phyloP scores from a whole-genome alignment of 2,888 invertebrate genomes.

The Acronicta leporina region DNA sequence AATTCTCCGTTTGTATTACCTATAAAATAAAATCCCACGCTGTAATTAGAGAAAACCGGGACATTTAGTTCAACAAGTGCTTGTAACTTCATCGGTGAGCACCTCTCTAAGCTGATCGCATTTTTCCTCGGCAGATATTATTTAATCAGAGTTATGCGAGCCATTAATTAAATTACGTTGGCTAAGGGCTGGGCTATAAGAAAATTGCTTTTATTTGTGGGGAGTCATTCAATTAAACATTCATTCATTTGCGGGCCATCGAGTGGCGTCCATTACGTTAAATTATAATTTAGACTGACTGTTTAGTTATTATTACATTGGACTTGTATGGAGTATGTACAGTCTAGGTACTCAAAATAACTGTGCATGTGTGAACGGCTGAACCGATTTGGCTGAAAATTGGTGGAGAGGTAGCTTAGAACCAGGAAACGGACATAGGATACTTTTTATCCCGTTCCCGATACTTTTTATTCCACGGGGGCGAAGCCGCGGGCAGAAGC shows the following conservation, averaged over 20 bases:
- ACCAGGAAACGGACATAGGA: too few species aligned
- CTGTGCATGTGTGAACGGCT: too few species aligned
- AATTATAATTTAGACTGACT: constrained; percentile 79
- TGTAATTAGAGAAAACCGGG: neutral
- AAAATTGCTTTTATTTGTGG: constrained; percentile 85
- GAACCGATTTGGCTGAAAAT: too few species aligned
- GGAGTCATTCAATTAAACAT: constrained; percentile 81
- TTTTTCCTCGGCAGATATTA: constrained; percentile 66
- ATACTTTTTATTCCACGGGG: too few species aligned
- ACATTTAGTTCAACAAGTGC: constrained; percentile 35
- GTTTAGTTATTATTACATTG: constrained; percentile 65
- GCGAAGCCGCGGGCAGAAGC: too few species aligned
- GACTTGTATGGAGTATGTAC: constrained; percentile 44
- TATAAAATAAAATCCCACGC: neutral
- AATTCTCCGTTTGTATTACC: neutral
- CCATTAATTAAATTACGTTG: constrained; percentile 82
- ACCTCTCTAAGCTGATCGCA: constrained; percentile 47
- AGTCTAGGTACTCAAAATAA: too few species aligned
- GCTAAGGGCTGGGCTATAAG: constrained; percentile 75
- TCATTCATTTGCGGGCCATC: constrained; percentile 80
- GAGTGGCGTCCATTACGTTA: constrained; percentile 81
- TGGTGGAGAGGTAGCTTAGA: too few species aligned
- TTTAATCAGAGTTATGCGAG: constrained; percentile 80
- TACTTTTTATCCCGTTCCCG: too few species aligned
- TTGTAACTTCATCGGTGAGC: constrained; percentile 23